Evolutionary conservation across 1,140 invertebrate species (phyloP).

Genomic region (Vollenhovia emeryi): DNA sequence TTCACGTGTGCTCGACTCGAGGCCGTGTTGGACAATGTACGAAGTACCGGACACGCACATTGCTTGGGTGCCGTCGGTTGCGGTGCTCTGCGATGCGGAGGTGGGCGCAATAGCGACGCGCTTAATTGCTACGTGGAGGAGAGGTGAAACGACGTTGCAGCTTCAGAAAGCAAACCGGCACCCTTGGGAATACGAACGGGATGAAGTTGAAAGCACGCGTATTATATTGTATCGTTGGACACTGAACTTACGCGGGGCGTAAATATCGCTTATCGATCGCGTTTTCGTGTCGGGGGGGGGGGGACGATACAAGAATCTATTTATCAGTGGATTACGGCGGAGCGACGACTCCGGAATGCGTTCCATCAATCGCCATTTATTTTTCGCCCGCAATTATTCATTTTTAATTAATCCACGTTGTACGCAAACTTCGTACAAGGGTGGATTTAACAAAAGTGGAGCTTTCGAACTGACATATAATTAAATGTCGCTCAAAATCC

Average conservation of each 20-base stretch:
- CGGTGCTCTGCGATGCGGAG: constrained; percentile 54
- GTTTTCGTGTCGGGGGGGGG: neutral
- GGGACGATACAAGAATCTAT: neutral
- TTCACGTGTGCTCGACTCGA: constrained; percentile 62
- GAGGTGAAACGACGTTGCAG: constrained; percentile 53
- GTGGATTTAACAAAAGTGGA: neutral
- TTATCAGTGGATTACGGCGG: constrained; percentile 5
- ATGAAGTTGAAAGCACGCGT: constrained; percentile 53
- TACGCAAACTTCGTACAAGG: neutral
- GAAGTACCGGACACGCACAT: constrained; percentile 70
- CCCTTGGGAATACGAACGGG: constrained; percentile 37
- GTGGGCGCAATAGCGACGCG: constrained; percentile 63
- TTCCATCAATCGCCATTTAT: neutral
- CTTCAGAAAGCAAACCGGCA: constrained; percentile 36
- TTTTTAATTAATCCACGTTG: neutral
- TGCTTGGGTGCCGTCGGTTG: constrained; percentile 51
- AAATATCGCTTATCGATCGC: constrained; percentile 31
- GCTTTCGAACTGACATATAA: constrained; percentile 17
- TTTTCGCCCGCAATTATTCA: neutral
- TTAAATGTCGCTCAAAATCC: constrained; percentile 23
- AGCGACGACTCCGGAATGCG: neutral
- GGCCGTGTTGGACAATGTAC: constrained; percentile 58
- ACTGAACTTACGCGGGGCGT: constrained; percentile 16
- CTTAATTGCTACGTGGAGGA: constrained; percentile 72
- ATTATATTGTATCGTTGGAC: constrained; percentile 30